Conservation (phyloP, 2,113 vertebrate species). For the Protobothrops mucrosquamatus region DNA sequence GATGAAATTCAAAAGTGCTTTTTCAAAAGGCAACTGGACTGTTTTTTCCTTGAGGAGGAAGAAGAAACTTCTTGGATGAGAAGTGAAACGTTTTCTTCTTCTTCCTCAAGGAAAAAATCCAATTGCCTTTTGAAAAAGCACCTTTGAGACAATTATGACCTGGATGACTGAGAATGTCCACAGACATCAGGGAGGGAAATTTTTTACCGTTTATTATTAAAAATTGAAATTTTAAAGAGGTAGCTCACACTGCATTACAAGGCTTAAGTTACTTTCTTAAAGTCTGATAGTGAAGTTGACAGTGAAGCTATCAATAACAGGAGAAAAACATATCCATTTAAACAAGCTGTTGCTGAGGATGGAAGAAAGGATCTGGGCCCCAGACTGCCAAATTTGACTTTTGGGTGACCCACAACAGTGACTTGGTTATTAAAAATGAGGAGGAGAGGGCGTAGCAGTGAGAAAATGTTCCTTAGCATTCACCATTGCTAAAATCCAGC, state of each 20-base stretch:
- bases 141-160: neutral
- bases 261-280: neutral
- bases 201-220: accelerated
- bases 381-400: neutral
- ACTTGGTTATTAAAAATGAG: neutral
- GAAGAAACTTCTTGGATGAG: neutral
- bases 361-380: neutral
- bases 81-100: neutral
- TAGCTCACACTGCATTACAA: neutral
- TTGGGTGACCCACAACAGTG: neutral
- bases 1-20: neutral
- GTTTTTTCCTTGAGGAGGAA: neutral
- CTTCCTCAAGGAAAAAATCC: neutral
- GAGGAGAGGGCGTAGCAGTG: neutral
- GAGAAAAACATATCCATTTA: neutral
- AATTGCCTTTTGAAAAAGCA: neutral
- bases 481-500: neutral
- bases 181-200: neutral
- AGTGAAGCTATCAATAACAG: neutral
- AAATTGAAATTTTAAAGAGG: accelerated
- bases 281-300: neutral
- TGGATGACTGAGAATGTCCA: neutral
- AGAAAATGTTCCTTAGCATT: neutral
- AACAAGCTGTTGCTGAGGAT: neutral
- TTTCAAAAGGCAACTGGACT: neutral